phyloP scores from a whole-genome alignment of 2,113 vertebrate species.

The Aspiorhynchus laticeps region DNA sequence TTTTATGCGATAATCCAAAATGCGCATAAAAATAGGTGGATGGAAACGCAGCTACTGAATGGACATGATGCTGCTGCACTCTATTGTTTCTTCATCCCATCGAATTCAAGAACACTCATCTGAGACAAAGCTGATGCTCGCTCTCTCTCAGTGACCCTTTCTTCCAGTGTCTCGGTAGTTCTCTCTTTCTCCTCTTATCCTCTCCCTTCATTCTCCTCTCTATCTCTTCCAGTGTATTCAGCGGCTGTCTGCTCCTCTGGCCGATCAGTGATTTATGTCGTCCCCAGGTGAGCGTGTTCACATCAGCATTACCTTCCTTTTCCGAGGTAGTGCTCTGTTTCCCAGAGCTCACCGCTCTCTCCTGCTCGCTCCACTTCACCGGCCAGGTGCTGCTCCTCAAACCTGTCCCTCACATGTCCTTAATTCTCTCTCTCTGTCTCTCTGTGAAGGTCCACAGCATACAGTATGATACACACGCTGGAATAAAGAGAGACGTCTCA shows the following conservation, averaged over 20 bases:
- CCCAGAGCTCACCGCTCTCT: slow-evolving; percentile 61
- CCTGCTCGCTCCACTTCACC: slow-evolving; percentile 64
- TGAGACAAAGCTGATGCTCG: neutral
- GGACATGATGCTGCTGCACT: neutral
- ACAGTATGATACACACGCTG: slow-evolving; percentile 49
- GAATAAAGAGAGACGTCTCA: slow-evolving; percentile 49
- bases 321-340: slow-evolving; percentile 64
- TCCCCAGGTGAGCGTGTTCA: slow-evolving; percentile 62
- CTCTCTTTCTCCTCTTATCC: slow-evolving; percentile 28
- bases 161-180: neutral
- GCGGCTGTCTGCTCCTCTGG: slow-evolving; percentile 51
- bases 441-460: slow-evolving; percentile 59
- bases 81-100: neutral
- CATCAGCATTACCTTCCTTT: slow-evolving; percentile 62
- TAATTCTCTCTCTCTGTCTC: slow-evolving; percentile 43
- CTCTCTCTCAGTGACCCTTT: slow-evolving; percentile 22
- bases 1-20: no score
- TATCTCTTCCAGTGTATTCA: slow-evolving; percentile 53
- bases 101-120: neutral
- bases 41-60: no score
- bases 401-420: slow-evolving; percentile 54
- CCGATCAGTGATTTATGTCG: slow-evolving; percentile 59
- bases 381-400: slow-evolving; percentile 58
- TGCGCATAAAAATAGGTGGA: no score
- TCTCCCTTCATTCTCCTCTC: neutral